Evolutionary conservation across 2,797 vertebrate species (phyloP), one percentile per base, ranked within the genome.

Genomic region (Poecilia picta): DNA sequence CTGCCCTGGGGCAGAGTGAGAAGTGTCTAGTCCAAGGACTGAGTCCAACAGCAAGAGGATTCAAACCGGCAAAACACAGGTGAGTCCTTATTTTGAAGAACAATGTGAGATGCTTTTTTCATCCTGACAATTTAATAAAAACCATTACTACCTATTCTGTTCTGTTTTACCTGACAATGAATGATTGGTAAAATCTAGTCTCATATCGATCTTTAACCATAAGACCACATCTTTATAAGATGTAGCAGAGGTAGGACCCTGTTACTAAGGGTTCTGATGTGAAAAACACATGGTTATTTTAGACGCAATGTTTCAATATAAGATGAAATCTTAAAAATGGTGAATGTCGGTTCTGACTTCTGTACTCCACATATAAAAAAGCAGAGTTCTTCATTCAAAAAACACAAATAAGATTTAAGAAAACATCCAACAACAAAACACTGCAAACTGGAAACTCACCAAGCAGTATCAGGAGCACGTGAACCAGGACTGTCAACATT

Each of bases 381-480:
- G 43, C 10, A 59, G 5, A 28, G 70, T 12, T 28, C 4, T 36
- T 46, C 2, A 66, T 49, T 36, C 62, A 55, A 74, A 74, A 39
- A 51, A 51, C 2, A 71, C 41, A 68, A 71, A 36, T 36, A 25
- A 39, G 5, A 3, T 57, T 8, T 33, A 55, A 68, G 33, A 77
- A 36, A 31, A 74, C 28, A 66, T 46, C 25, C 31, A 47, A 43
- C 55, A 72, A 72, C 16, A 81, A 72, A 18, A 74, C 70, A 8
- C 39, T 47, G 77, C 46, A 45, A 73, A 94, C 95, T 95, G 75
- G 53, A 45, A 73, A 94, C 95, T 95, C 87, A 96, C 96, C 93
- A 8, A 76, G 77, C 66, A 83, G 86, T 75, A 89, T 16, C 81
- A 94, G 80, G 76, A 93, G 59, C 75, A 93, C 25, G 51, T 74